Base-by-base conservation (phyloP, 2,797 vertebrate species). In the Hypotaenidia okinawae region DNA sequence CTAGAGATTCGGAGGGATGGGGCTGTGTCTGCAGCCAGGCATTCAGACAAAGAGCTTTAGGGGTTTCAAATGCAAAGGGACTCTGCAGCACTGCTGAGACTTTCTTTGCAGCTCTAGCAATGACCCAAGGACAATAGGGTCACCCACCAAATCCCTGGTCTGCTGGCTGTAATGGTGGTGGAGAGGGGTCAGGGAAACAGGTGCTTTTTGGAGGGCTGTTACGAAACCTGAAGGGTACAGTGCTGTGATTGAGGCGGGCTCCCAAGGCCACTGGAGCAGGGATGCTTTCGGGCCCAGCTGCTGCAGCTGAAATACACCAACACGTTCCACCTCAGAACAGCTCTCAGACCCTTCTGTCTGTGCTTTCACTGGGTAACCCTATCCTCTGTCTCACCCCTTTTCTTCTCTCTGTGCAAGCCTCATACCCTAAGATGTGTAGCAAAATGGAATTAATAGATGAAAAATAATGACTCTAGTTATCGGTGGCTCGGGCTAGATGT, bases 391-490 rank as follows among this genome's bases (percentile, higher is more conserved):
- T 94, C 33, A 57, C 27, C 25, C 23, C 32, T 73, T 72, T 79
- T 68, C 13, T 83, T 45, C 35, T 73, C 64, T 83, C 68, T 73
- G 9, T 69, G 55, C 39, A 76, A 78, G 54, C 54, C 62, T 84
- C 58, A 67, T 63, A 62, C 0, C 0, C 22, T 52, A 66, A 47
- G 21, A 57, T 41, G 47, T 76, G 52, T 79, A 91, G 43, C 30
- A 80, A 90, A 94, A 86, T 62, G 33, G 37, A 86, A 93, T 95
- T 86, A 90, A 73, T 86, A 95, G 37, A 78, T 43, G 32, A 72
- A 90, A 91, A 96, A 87, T 74, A 85, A 61, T 37, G 0, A 39
- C 69, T 87, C 19, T 2, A 2, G 66, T 91, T 94, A 88, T 47
- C 84, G 72, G 58, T 88, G 54, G 68, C 55, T 86, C 12, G 3